Evolutionary conservation across 2,888 invertebrate species (phyloP).

Genomic region (Abrostola tripartita): DNA sequence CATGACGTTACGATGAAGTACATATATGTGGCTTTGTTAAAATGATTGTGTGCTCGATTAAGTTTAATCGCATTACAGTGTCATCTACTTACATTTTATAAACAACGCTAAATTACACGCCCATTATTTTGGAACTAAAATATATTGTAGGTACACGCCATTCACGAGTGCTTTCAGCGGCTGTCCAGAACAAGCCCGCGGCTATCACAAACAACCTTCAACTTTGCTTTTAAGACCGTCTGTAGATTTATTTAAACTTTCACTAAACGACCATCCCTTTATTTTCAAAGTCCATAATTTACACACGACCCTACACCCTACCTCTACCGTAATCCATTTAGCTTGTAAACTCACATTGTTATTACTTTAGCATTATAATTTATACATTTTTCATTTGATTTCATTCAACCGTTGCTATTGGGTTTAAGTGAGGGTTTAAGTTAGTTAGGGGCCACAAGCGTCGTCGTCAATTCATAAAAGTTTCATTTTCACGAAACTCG

Average conservation of each 20-base stretch:
- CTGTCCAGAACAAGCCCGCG: slow-evolving; percentile 46
- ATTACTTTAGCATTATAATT: slow-evolving; percentile 44
- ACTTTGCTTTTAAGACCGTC: slow-evolving; percentile 71
- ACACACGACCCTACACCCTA: slow-evolving; percentile 57
- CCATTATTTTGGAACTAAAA: slow-evolving; percentile 33
- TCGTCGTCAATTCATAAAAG: slow-evolving; percentile 62
- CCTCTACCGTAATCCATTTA: slow-evolving; percentile 48
- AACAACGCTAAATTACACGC: slow-evolving; percentile 27
- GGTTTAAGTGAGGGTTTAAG: slow-evolving; percentile 58
- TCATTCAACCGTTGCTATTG: slow-evolving; percentile 47
- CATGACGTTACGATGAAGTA: background rate
- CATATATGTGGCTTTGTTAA: slow-evolving; percentile 6
- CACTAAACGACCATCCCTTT: slow-evolving; percentile 60
- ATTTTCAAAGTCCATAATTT: slow-evolving; percentile 61
- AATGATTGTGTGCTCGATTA: slow-evolving; percentile 16
- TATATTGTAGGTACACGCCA: slow-evolving; percentile 25
- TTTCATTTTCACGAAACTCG: slow-evolving; percentile 64
- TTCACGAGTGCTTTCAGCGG: slow-evolving; percentile 50
- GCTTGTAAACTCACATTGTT: slow-evolving; percentile 36
- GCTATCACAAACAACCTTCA: slow-evolving; percentile 62
- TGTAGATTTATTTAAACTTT: slow-evolving; percentile 65
- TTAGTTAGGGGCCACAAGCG: slow-evolving; percentile 58
- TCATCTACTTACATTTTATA: slow-evolving; percentile 27
- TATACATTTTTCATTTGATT: slow-evolving; percentile 53
- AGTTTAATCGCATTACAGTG: slow-evolving; percentile 26